Percentiles rank a stretch among this genome's conserved stretches.
Evolutionary conservation across 1,140 invertebrate species (phyloP).

Genomic region (Lepidotrigona ventralis): DNA sequence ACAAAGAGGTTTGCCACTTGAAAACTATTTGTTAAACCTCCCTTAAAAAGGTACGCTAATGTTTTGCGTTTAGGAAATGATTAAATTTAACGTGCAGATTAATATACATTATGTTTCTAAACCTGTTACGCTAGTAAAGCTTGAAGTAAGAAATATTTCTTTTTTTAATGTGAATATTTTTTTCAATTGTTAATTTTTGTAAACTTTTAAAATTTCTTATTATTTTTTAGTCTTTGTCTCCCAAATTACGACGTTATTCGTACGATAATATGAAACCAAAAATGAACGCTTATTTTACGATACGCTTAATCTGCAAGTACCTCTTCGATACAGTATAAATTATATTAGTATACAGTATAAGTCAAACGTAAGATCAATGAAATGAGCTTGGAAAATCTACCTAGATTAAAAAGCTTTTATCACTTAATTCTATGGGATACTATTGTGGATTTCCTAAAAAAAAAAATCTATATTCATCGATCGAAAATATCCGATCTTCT

Average conservation of each 20-base stretch:
- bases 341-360: neutral
- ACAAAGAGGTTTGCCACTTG: slow-evolving; percentile 20
- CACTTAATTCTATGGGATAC: slow-evolving; percentile 12
- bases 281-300: neutral
- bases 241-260: neutral
- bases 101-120: neutral
- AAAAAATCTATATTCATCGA: neutral
- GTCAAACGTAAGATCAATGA: neutral
- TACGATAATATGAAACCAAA: neutral
- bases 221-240: neutral
- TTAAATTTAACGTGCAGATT: slow-evolving; percentile 18
- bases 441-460: neutral
- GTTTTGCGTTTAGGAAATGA: neutral
- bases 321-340: neutral
- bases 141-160: neutral
- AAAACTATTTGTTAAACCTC: slow-evolving; percentile 36
- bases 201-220: neutral
- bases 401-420: neutral
- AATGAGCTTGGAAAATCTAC: neutral
- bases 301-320: slow-evolving; percentile 3
- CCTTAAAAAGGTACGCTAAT: slow-evolving; percentile 21
- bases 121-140: neutral
- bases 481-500: neutral
- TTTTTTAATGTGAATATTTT: neutral
- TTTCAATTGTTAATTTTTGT: neutral